Base-by-base conservation (phyloP, 2,888 invertebrate genomes). In the Drosophila kuntzei region DNA sequence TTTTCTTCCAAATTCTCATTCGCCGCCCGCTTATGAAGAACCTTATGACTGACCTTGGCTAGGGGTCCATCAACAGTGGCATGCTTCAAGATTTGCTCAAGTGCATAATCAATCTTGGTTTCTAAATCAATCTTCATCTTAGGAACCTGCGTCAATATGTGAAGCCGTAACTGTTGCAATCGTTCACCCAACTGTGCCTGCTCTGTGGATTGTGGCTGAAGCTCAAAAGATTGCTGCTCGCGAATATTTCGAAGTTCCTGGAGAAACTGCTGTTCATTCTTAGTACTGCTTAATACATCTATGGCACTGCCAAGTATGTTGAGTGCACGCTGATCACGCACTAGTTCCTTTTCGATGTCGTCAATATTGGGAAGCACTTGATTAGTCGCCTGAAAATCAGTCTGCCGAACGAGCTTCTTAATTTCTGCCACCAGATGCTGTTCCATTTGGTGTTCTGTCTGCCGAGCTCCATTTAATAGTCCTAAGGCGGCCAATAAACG, bases 391-490 rank as follows among this genome's bases (percentile, higher is more conserved):
- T 81, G 64, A 5, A 76, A 67, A 36, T 89, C 79, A 12, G 89
- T 79, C 20, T 90, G 83, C 1, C 85, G 55, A 11, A 92, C 57
- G 3, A 92, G 65, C 64, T 91, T 91, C 20, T 82, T 78, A 2
- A 92, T 76, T 14, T 76, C 68, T 14, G 74, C 73, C 5, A 89
- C 84, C 49, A 92, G 55, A 55, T 92, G 85, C 36, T 89, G 68
- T 44, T 91, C 90, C 90, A 92, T 91, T 37, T 84, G 77, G 41
- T 90, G 76, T 63, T 92, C 91, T 0, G 90, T 89, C 62, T 90
- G 80, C 12, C 89, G 72, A 2, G 91, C 91, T 0, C 92, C 92
- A 46, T 92, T 89, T 0, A 92, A 62, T 18, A 92, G 65, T 0
- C 92, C 92, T 3, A 92, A 72, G 0, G 90, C 85, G 1, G 90